phyloP scores from a whole-genome alignment of 1,140 invertebrate species.

The Drosophila arizonae region DNA sequence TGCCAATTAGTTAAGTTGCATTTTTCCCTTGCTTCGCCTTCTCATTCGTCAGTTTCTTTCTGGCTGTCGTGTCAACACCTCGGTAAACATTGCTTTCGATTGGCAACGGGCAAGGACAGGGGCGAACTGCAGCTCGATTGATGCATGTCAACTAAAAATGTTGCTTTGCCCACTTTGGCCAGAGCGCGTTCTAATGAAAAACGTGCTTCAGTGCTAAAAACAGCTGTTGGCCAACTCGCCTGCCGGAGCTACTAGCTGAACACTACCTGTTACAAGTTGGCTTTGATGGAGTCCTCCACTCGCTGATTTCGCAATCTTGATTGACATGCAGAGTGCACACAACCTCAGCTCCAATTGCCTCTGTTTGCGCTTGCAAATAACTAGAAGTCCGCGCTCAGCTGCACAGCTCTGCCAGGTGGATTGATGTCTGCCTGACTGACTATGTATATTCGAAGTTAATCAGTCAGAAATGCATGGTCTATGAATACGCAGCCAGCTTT shows the following conservation, averaged over 20 bases:
- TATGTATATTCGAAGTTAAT: background rate
- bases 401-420: background rate
- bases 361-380: constrained; percentile 44
- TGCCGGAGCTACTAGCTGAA: constrained; percentile 6
- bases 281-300: constrained; percentile 37
- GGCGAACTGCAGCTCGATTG: constrained; percentile 31
- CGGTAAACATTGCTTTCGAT: constrained; percentile 60
- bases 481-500: too few species aligned
- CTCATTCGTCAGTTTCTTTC: too few species aligned
- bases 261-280: constrained; percentile 38
- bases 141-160: constrained; percentile 67
- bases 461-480: background rate
- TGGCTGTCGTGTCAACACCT: constrained; percentile 59
- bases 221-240: constrained; percentile 44
- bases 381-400: background rate
- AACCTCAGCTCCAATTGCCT: constrained; percentile 24
- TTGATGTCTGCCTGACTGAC: too few species aligned
- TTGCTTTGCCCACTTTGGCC: constrained; percentile 39
- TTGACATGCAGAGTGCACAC: constrained; percentile 67
- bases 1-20: background rate
- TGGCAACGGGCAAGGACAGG: constrained; percentile 49
- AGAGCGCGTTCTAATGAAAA: constrained; percentile 68
- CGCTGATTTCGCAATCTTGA: constrained; percentile 61
- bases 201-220: constrained; percentile 49
- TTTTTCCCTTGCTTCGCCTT: background rate